A percentile compares a stretch with the other conserved stretches of the same genome.
These are phyloP conservation scores for Furcifer pardalis DNA, from an alignment of 2,797 vertebrate species.

Conservation along the genomic window DNA sequence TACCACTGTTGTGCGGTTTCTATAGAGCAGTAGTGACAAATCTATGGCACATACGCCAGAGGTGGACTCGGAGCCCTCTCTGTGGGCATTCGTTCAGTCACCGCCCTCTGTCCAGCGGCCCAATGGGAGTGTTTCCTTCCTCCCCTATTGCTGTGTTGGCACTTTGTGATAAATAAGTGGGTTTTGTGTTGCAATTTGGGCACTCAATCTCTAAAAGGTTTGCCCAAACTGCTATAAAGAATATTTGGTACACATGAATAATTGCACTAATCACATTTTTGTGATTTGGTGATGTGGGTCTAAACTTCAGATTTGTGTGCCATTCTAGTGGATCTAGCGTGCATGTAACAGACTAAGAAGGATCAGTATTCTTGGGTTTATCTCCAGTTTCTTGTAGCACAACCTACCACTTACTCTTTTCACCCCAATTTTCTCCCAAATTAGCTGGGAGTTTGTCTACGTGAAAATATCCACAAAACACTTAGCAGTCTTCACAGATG, in stretches of 20 bases:
- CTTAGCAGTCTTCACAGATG: conserved; percentile 16
- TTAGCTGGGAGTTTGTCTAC: conserved; percentile 31
- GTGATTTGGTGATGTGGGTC: background rate
- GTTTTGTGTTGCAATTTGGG: too few species aligned
- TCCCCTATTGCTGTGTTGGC: too few species aligned
- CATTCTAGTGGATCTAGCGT: background rate
- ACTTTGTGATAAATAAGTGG: too few species aligned
- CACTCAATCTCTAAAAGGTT: too few species aligned
- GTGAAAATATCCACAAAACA: conserved; percentile 49
- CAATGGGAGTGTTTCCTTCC: too few species aligned
- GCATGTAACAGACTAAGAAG: too few species aligned
- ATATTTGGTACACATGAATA: background rate
- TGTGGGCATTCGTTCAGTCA: too few species aligned
- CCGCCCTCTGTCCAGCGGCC: too few species aligned
- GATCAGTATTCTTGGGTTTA: background rate
- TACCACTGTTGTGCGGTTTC: background rate
- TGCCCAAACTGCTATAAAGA: too few species aligned
- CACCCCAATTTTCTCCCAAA: conserved; percentile 13
- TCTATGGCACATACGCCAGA: too few species aligned
- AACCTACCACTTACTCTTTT: background rate
- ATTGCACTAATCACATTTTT: background rate
- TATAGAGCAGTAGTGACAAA: too few species aligned
- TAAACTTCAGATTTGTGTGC: background rate
- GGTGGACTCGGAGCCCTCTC: too few species aligned
- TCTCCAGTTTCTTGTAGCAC: background rate